A percentile compares a stretch with the other conserved stretches of the same genome.
Conservation (phyloP, 2,797 vertebrate species). For the Phalanger gymnotis region DNA sequence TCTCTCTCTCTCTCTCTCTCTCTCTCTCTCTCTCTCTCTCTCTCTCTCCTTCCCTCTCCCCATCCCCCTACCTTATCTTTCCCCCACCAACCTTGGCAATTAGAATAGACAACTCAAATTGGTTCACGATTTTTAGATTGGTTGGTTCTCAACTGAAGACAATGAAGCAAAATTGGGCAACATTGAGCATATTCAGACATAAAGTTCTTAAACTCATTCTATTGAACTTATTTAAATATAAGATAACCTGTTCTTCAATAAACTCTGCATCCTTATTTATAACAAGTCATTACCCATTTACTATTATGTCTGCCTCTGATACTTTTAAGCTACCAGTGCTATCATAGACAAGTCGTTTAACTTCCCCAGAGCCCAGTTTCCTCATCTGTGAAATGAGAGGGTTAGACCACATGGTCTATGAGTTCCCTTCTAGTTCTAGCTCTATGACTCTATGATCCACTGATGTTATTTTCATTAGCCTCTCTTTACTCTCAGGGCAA, state of each 20-base stretch:
- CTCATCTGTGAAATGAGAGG: neutral
- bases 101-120: neutral
- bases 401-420: neutral
- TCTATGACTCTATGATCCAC: neutral
- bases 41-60: too few species aligned
- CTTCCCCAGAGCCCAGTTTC: neutral
- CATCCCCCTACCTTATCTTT: too few species aligned
- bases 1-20: rapidly evolving
- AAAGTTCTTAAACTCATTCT: slow-evolving; percentile 24
- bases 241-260: slow-evolving; percentile 23
- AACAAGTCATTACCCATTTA: neutral
- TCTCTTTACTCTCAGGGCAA: slow-evolving; percentile 39
- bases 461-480: neutral
- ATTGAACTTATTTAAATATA: slow-evolving; percentile 22
- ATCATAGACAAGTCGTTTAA: neutral
- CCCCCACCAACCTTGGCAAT: neutral
- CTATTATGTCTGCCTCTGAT: neutral
- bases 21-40: neutral
- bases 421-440: neutral
- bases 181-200: slow-evolving; percentile 36
- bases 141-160: neutral
- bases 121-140: neutral
- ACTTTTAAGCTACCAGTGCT: neutral
- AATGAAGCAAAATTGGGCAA: neutral
- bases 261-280: slow-evolving; percentile 39